A percentile compares a stretch with the other conserved stretches of the same genome.
These are phyloP conservation scores for Lycocorax pyrrhopterus DNA, from an alignment of 2,113 vertebrate species.

Conservation along the genomic window DNA sequence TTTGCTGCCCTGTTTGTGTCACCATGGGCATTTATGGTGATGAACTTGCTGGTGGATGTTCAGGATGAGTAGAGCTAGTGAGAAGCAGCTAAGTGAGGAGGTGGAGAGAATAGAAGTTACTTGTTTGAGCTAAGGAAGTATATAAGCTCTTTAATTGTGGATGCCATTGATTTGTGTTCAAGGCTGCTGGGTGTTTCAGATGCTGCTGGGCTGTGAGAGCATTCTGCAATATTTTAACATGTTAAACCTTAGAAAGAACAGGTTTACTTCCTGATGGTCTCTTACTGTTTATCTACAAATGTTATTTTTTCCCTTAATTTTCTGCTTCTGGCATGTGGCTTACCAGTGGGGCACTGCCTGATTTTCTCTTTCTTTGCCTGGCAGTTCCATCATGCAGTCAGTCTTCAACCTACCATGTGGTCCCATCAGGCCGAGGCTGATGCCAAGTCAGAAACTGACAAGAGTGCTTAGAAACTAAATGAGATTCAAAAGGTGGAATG, in stretches of 20 bases:
- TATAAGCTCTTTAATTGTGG: neutral
- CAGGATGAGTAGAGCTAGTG: neutral
- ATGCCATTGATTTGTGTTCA: neutral
- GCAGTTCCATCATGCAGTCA: neutral
- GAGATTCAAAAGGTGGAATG: neutral
- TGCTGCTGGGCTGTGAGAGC: neutral
- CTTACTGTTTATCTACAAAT: neutral
- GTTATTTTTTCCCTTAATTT: constrained; percentile 10
- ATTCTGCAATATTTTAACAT: neutral
- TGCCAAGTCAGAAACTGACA: neutral
- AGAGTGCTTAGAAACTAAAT: neutral
- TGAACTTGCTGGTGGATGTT: neutral
- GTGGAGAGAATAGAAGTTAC: neutral
- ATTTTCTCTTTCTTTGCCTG: neutral
- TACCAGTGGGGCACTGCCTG: neutral
- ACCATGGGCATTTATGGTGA: neutral
- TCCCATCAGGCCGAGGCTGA: neutral
- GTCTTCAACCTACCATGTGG: neutral
- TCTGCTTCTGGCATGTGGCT: neutral
- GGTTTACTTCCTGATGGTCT: constrained; percentile 2
- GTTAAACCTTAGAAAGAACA: neutral
- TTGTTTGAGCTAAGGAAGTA: neutral
- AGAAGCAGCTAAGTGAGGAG: neutral
- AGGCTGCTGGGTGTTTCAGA: neutral
- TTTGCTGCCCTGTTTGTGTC: neutral